Percentiles rank a stretch among this genome's conserved stretches.
These are phyloP conservation scores for Pogonus chalceus DNA, from an alignment of 1,140 invertebrate species.

Conservation along the genomic window DNA sequence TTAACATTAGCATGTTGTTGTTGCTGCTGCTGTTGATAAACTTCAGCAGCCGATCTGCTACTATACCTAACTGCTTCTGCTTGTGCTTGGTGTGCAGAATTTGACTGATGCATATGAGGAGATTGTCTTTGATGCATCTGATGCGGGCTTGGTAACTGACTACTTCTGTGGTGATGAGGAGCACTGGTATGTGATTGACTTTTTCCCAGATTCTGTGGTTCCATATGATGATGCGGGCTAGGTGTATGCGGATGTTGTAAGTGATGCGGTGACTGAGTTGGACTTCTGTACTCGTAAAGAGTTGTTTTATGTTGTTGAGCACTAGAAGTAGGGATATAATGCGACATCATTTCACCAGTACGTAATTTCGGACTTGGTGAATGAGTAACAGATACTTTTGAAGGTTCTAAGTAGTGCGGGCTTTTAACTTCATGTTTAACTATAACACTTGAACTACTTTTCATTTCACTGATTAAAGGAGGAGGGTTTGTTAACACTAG, in stretches of 20 bases:
- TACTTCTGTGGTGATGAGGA: conserved; percentile 25
- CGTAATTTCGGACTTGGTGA: conserved; percentile 53
- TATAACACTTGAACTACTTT: conserved; percentile 49
- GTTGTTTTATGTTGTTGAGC: conserved; percentile 32
- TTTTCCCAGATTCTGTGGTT: conserved; percentile 28
- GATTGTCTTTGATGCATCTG: conserved; percentile 38
- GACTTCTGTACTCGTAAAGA: conserved; percentile 45
- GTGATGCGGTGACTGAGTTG: conserved; percentile 45
- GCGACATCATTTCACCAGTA: conserved; percentile 43
- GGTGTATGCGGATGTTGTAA: conserved; percentile 30
- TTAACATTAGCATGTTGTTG: conserved; percentile 19
- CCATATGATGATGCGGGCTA: conserved; percentile 30
- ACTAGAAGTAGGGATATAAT: conserved; percentile 48
- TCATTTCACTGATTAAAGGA: conserved; percentile 51
- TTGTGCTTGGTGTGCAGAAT: conserved; percentile 39
- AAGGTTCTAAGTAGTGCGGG: conserved; percentile 43
- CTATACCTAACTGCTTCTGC: conserved; percentile 35
- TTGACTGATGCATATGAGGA: conserved; percentile 34
- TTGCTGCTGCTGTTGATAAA: not conserved
- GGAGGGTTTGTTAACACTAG: conserved; percentile 47
- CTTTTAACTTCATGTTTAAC: conserved; percentile 63
- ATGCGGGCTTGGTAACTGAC: conserved; percentile 35
- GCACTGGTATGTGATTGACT: not conserved
- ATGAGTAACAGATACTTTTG: conserved; percentile 41
- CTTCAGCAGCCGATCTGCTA: conserved; percentile 17